Base-by-base conservation (phyloP, 2,888 invertebrate genomes). In the Isoperla grammatica region DNA sequence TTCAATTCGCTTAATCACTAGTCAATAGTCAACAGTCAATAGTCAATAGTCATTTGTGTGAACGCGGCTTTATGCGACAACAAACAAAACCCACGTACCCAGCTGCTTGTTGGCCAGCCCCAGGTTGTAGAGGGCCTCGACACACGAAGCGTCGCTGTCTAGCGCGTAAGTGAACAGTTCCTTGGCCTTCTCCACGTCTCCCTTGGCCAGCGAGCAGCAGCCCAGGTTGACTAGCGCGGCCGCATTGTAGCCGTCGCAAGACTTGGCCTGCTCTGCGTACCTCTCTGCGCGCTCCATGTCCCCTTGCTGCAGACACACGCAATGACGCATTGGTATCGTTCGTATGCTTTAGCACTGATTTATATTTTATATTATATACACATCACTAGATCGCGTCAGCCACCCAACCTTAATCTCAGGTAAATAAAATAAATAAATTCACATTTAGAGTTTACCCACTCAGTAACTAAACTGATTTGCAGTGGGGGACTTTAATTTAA, bases 221-320 rank as follows among this genome's bases (percentile, higher is more conserved):
- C 92, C 90, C 69, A 90, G 82, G 76, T 94, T 94, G 2, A 94
- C 90, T 68, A 88, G 83, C 5, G 91, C 92, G 69, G 87, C 83
- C 0, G 91, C 83, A 74, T 88, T 92, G 68, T 87, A 88, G 61
- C 84, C 81, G 68, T 91, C 89, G 8, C 86, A 81, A 67, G 82
- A 81, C 67, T 88, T 81, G 35, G 88, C 90, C 68, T 83, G 79
- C 74, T 84, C 86, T 37, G 84, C 88, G 75, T 82, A 92, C 73
- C 80, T 84, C 69, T 85, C 84, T 2, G 94, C 91, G 74, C 87
- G 87, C 22, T 85, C 83, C 59, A 84, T 76, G 68, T 92, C 90
- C 22, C 87, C 87, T 79, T 91, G 86, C 89, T 91, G 69, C 43
- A 69, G 69, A 66, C 65, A 61, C 40, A 61, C 46, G 56, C 45